Conservation (phyloP, 2,888 invertebrate genomes). For the Nemoura dubitans region DNA sequence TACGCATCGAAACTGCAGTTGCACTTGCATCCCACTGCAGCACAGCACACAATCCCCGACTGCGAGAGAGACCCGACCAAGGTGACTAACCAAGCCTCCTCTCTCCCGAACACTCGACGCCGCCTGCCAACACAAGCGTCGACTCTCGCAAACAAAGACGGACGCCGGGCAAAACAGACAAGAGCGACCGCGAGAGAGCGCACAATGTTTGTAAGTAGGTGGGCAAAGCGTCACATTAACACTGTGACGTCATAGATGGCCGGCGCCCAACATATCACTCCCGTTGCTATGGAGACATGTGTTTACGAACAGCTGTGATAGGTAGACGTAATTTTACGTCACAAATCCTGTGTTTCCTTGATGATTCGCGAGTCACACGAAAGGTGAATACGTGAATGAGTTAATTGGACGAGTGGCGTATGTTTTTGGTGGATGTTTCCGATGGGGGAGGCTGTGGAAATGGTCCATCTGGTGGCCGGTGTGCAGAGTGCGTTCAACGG, state of each 20-base stretch:
- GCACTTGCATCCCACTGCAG: too few relatives aligned
- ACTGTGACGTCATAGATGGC: constrained; percentile 17
- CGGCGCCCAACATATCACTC: constrained; percentile 22
- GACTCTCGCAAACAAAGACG: not conserved
- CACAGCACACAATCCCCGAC: too few relatives aligned
- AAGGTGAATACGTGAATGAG: not conserved
- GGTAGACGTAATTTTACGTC: not conserved
- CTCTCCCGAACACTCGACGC: not conserved
- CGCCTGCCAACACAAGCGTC: not conserved
- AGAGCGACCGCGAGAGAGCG: not conserved
- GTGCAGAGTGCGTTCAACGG: not conserved
- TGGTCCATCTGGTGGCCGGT: constrained; percentile 3
- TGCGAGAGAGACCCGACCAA: not conserved
- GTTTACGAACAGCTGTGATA: not conserved
- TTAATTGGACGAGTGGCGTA: not conserved
- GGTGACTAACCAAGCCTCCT: not conserved
- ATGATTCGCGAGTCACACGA: not conserved
- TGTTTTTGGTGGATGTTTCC: not conserved
- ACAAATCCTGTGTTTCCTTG: not conserved
- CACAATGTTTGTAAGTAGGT: constrained; percentile 16
- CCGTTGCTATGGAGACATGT: too few relatives aligned
- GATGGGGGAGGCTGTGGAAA: constrained; percentile 7
- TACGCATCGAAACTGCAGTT: too few relatives aligned
- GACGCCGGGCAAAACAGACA: not conserved
- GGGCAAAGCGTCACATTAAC: not conserved